These are phyloP conservation scores for Cantharis rufa DNA, from an alignment of 2,888 invertebrate species.

Conservation along the genomic window DNA sequence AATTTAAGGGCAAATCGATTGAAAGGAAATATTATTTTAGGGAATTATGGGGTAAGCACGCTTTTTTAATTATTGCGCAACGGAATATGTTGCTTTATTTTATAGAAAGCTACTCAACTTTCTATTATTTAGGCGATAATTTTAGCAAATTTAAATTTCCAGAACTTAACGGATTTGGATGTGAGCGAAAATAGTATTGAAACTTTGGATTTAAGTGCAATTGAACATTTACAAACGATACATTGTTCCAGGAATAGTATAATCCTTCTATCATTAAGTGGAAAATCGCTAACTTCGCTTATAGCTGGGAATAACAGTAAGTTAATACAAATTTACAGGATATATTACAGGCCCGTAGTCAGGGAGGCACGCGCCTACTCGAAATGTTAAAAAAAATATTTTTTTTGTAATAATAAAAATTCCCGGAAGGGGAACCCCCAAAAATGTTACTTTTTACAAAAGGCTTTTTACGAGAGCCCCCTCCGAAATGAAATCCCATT, in stretches of 20 bases:
- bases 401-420: no score
- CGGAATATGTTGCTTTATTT: background rate
- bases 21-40: slow-evolving; percentile 82
- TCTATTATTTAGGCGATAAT: background rate
- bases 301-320: slow-evolving; percentile 83
- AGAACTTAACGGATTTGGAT: slow-evolving; percentile 82
- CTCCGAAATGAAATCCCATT: no score
- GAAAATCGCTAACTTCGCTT: slow-evolving; percentile 72
- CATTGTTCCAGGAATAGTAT: slow-evolving; percentile 79
- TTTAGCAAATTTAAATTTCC: slow-evolving; percentile 29
- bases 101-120: slow-evolving; percentile 2
- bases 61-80: background rate
- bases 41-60: slow-evolving; percentile 77
- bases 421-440: no score
- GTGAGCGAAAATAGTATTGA: slow-evolving; percentile 85
- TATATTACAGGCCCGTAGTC: no score
- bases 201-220: slow-evolving; percentile 77
- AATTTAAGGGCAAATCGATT: slow-evolving; percentile 77
- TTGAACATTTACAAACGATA: slow-evolving; percentile 75
- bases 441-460: no score
- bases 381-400: no score
- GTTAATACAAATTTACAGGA: slow-evolving; percentile 41
- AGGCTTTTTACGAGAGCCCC: no score
- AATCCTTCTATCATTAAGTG: slow-evolving; percentile 78
- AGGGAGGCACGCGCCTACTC: no score